Base-by-base conservation (phyloP, 1,140 invertebrate species). In the Leptoteleia sp. region DNA sequence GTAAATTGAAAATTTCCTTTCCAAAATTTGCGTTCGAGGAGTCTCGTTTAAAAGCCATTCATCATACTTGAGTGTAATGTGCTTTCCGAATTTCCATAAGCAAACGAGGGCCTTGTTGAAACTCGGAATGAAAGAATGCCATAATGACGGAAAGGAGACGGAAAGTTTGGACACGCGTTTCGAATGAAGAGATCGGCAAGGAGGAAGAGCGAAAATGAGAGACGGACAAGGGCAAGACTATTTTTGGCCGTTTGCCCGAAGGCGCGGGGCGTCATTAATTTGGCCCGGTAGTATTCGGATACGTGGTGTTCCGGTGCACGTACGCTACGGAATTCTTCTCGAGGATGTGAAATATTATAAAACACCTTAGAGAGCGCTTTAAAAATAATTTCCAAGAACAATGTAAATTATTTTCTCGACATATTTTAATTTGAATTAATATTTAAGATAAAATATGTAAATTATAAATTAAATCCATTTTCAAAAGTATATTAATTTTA, bases 181-280 rank as follows among this genome's bases (percentile, higher is more conserved):
- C 67, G 47, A 35, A 71, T 71, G 67, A 71, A 71, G 67, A 59
- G 67, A 71, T 71, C 45, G 67, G 31, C 38, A 8, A 50, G 22
- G 25, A 40, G 54, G 35, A 55, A 7, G 48, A 67, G 50, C 62
- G 50, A 35, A 48, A 68, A 68, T 57, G 29, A 57, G 50, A 47
- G 48, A 64, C 47, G 37, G 45, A 40, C 27, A 27, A 47, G n/a
- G 33, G 42, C 57, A 6, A 25, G 12, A 57, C 65, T 70, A 70
- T 70, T 70, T 70, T 70, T 61, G 65, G 65, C 54, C 35, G 25
- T 50, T 70, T 52, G 54, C 52, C 65, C 45, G 27, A 47, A 70
- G 65, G 54, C 43, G 52, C 52, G 40, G 42, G 19, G 42, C 42
- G 64, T 68, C 35, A 25, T 68, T 68, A 57, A 37, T 57, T 68